Conservation (phyloP, 2,888 invertebrate species). For the Agrochola lota region DNA sequence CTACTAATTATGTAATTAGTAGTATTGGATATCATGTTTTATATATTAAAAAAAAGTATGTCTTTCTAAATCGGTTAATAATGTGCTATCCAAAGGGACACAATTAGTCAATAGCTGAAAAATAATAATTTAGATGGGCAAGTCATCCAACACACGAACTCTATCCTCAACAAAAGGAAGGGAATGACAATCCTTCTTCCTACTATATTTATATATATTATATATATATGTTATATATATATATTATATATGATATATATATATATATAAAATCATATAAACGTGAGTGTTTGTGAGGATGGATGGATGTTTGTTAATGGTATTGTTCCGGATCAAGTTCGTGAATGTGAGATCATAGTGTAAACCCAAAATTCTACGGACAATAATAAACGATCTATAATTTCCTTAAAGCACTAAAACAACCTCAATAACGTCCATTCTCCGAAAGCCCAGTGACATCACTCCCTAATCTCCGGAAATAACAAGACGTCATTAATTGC, state of each 20-base stretch:
- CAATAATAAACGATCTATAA: background rate
- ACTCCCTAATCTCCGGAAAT: slow-evolving; percentile 63
- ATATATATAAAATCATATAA: no score
- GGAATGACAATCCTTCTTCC: no score
- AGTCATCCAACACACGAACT: background rate
- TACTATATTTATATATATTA: no score
- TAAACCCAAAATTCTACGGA: background rate
- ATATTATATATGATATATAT: no score
- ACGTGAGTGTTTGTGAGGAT: no score
- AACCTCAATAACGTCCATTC: slow-evolving; percentile 13
- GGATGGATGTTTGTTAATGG: no score
- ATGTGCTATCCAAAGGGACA: background rate
- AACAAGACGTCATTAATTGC: slow-evolving; percentile 58
- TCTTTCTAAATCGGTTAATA: background rate
- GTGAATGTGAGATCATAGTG: background rate
- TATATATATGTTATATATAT: no score
- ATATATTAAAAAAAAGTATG: no score
- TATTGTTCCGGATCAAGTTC: background rate
- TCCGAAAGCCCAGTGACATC: slow-evolving; percentile 24
- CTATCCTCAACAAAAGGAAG: background rate
- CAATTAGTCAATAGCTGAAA: background rate
- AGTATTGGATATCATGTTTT: no score
- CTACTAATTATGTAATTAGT: slow-evolving; percentile 14
- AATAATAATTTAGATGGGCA: background rate
- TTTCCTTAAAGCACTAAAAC: background rate